These are phyloP conservation scores for Anhinga rufa DNA, from an alignment of 2,113 vertebrate genomes.

Conservation along the genomic window DNA sequence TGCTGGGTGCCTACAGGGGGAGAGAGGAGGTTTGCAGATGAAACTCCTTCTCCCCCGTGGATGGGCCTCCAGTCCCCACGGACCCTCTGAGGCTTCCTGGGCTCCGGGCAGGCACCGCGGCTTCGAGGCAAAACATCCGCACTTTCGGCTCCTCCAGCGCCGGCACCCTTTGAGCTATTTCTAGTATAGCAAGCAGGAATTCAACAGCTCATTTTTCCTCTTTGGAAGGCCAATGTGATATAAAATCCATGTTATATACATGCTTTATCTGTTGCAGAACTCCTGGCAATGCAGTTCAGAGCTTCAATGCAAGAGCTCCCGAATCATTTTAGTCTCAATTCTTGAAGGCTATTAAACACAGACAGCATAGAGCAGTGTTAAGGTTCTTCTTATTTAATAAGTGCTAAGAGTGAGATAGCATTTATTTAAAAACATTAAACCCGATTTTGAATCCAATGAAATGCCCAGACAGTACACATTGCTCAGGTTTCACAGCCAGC, in stretches of 20 bases:
- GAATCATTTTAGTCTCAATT: not conserved
- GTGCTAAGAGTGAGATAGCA: not conserved
- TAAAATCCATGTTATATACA: not conserved
- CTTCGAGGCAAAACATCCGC: not conserved
- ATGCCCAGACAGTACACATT: accelerated
- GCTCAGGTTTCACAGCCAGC: not conserved
- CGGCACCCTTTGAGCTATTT: not conserved
- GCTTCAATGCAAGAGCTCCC: not conserved
- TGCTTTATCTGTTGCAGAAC: not conserved
- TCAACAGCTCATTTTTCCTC: not conserved
- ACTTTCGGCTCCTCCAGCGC: not conserved
- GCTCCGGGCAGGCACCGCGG: accelerated
- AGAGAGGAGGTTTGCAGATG: not conserved
- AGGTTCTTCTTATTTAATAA: not conserved
- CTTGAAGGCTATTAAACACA: not conserved
- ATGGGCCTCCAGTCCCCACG: not conserved
- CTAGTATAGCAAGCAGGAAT: not conserved
- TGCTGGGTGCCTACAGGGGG: too few relatives aligned
- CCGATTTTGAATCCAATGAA: not conserved
- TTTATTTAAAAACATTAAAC: not conserved
- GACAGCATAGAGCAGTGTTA: accelerated
- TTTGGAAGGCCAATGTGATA: not conserved
- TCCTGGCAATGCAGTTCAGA: not conserved
- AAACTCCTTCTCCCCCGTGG: not conserved
- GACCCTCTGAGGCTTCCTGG: accelerated